Conservation (phyloP, 2,113 vertebrate species). For the Alligator sinensis region DNA sequence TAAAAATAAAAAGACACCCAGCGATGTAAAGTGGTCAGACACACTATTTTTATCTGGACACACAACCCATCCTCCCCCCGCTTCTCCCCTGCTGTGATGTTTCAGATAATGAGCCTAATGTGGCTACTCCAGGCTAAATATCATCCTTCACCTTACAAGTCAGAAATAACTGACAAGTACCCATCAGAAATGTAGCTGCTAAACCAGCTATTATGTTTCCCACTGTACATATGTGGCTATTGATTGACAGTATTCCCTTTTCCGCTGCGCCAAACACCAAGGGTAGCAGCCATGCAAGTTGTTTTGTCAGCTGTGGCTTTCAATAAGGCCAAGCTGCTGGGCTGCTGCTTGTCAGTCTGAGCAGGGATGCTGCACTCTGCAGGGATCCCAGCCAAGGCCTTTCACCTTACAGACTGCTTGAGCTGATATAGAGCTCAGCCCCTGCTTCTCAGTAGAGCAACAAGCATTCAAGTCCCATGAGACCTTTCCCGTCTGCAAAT, state of each 20-base stretch:
- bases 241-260: conserved; percentile 75
- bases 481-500: conserved; percentile 28
- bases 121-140: neutral
- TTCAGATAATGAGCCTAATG: neutral
- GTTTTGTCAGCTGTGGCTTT: conserved; percentile 81
- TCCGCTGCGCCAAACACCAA: neutral
- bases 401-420: neutral
- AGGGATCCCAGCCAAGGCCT: conserved; percentile 12
- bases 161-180: conserved; percentile 39
- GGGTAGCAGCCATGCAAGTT: conserved; percentile 45
- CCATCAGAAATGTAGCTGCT: neutral
- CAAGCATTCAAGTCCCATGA: conserved; percentile 33
- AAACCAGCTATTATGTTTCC: conserved; percentile 39
- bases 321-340: neutral
- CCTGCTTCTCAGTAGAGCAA: neutral
- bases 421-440: neutral
- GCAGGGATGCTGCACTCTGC: neutral
- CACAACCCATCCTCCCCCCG: neutral
- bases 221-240: neutral
- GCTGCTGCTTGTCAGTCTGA: neutral
- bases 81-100: neutral
- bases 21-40: neutral
- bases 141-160: neutral
- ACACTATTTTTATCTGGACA: accelerated
- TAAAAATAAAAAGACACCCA: accelerated